A percentile compares a stretch with the other conserved stretches of the same genome.
Evolutionary conservation across 2,888 invertebrate species (phyloP).

Genomic region (Euplagia quadripunctaria): DNA sequence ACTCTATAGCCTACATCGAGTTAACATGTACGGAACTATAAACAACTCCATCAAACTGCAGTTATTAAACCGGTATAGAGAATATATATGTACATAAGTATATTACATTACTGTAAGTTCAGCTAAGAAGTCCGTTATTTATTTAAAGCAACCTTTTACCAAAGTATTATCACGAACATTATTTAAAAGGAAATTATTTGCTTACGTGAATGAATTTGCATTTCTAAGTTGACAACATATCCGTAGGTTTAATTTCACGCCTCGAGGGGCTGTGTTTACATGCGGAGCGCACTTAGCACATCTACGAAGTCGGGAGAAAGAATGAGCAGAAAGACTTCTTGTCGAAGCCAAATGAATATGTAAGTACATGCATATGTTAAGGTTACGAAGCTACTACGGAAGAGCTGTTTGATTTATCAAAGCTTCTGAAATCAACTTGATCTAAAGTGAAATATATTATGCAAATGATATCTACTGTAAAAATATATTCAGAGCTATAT

Average conservation of each 20-base stretch:
- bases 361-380: constrained; percentile 33
- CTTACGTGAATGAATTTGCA: not conserved
- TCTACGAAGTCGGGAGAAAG: constrained; percentile 39
- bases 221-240: constrained; percentile 7
- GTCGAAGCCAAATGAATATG: constrained; percentile 49
- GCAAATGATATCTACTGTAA: not conserved
- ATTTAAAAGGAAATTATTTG: not conserved
- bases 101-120: too few species aligned
- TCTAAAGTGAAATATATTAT: not conserved
- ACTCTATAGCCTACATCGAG: too few species aligned
- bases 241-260: constrained; percentile 50
- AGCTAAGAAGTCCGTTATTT: too few species aligned
- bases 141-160: too few species aligned
- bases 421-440: constrained; percentile 6
- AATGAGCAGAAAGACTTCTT: constrained; percentile 43
- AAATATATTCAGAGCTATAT: constrained; percentile 3
- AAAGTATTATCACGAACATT: too few species aligned
- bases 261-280: constrained; percentile 50
- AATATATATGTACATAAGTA: too few species aligned
- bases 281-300: constrained; percentile 29
- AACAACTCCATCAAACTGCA: too few species aligned
- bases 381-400: not conserved
- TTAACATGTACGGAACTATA: too few species aligned
- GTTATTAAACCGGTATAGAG: too few species aligned
- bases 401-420: constrained; percentile 17